phyloP scores from a whole-genome alignment of 2,113 vertebrate genomes.

The Gavia stellata region DNA sequence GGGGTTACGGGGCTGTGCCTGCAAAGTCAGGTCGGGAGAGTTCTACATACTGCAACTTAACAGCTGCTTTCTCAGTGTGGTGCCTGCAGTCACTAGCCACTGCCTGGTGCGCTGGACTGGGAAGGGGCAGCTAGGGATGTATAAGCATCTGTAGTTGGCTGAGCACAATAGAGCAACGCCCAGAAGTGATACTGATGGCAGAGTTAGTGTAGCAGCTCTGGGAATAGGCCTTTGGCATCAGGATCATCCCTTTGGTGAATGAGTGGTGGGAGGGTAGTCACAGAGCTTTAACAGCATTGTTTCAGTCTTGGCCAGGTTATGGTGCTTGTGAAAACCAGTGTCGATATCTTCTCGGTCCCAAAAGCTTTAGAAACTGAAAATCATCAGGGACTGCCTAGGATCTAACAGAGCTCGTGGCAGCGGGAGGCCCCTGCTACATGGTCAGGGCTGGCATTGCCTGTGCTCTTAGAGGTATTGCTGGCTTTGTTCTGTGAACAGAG shows the following conservation, averaged over 20 bases:
- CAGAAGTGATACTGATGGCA: not conserved
- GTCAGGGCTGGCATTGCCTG: not conserved
- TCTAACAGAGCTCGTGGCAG: not conserved
- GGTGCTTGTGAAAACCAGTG: not conserved
- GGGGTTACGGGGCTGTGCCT: not conserved
- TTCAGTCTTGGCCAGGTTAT: not conserved
- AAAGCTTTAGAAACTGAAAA: not conserved
- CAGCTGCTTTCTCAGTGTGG: not conserved
- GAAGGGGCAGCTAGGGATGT: not conserved
- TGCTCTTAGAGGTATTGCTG: not conserved
- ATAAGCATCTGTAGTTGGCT: not conserved
- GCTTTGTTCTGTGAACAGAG: not conserved
- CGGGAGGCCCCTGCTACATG: not conserved
- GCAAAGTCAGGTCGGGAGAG: not conserved
- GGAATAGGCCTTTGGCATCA: not conserved
- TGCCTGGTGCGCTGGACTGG: not conserved
- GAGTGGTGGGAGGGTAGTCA: not conserved
- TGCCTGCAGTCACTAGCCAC: not conserved
- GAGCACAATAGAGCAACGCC: not conserved
- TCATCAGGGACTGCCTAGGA: not conserved
- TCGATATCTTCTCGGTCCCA: rapidly evolving
- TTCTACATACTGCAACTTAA: not conserved
- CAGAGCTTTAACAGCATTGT: not conserved
- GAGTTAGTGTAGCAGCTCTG: not conserved
- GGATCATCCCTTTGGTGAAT: not conserved